Evolutionary conservation across 2,797 vertebrate genomes (phyloP).

Genomic region (Pipistrellus kuhlii): DNA sequence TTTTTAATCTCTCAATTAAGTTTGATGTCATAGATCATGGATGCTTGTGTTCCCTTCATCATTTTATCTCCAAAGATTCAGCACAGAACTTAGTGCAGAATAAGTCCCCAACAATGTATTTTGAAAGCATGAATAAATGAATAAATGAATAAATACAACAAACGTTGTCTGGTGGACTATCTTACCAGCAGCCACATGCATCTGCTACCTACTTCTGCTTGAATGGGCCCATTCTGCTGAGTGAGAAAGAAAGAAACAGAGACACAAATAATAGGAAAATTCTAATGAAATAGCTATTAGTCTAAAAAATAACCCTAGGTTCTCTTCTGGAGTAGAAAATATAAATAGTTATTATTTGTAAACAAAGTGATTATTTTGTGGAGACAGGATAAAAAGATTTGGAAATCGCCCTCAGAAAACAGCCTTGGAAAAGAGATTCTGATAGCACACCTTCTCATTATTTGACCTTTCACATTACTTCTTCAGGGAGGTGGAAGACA

Average conservation of each 20-base stretch:
- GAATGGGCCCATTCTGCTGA: background rate
- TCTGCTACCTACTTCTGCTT: background rate
- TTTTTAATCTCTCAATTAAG: background rate
- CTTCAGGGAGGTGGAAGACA: background rate
- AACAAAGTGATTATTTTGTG: conserved; percentile 33
- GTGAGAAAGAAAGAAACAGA: background rate
- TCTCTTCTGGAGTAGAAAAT: conserved; percentile 45
- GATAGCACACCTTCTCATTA: background rate
- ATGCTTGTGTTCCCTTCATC: background rate
- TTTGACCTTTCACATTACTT: conserved; percentile 27
- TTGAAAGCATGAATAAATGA: conserved; percentile 3
- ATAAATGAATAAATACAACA: background rate
- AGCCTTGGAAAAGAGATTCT: background rate
- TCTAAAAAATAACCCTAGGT: background rate
- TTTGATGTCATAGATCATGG: background rate
- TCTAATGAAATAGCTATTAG: conserved; percentile 54
- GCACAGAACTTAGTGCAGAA: background rate
- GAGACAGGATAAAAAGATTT: background rate
- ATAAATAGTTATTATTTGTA: conserved; percentile 22
- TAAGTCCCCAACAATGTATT: background rate
- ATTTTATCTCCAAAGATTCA: conserved; percentile 29
- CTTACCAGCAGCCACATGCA: background rate
- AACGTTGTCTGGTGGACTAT: background rate
- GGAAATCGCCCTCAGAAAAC: conserved; percentile 27
- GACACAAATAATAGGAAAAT: background rate